These are phyloP conservation scores for Trissolcus basalis DNA, from an alignment of 1,140 invertebrate species.

Conservation along the genomic window DNA sequence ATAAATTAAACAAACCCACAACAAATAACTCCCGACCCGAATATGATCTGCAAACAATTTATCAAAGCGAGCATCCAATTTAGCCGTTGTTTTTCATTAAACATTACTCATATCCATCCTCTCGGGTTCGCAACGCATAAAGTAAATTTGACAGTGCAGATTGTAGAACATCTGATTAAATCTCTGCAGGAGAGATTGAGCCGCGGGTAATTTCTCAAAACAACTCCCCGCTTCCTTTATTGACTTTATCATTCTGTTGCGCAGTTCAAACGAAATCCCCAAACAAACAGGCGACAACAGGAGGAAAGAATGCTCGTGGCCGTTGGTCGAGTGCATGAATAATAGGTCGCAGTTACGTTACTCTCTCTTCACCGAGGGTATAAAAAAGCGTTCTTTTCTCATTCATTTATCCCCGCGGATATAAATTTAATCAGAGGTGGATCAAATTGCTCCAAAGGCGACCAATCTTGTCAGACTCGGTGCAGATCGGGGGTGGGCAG, in stretches of 20 bases:
- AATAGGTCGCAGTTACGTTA: slow-evolving; percentile 5
- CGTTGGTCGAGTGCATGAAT: slow-evolving; percentile 14
- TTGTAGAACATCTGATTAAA: slow-evolving; percentile 37
- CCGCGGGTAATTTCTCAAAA: slow-evolving; percentile 25
- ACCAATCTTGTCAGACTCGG: slow-evolving; percentile 31
- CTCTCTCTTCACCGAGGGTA: slow-evolving; percentile 10
- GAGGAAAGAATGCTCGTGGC: slow-evolving; percentile 10
- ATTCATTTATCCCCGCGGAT: slow-evolving; percentile 42
- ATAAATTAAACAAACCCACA: no score
- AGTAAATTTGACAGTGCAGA: slow-evolving; percentile 26
- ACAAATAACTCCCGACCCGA: no score
- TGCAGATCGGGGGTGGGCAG: not conserved
- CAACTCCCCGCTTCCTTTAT: slow-evolving; percentile 11
- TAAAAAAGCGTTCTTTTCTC: slow-evolving; percentile 1
- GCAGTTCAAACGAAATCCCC: slow-evolving; percentile 19
- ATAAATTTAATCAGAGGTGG: slow-evolving; percentile 50
- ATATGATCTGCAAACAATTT: slow-evolving; percentile 1
- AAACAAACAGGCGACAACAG: slow-evolving; percentile 25
- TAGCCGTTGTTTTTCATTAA: slow-evolving; percentile 7
- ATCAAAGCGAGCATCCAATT: slow-evolving; percentile 3
- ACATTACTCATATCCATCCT: slow-evolving; percentile 17
- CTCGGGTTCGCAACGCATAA: slow-evolving; percentile 3
- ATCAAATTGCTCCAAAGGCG: slow-evolving; percentile 44
- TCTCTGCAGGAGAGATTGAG: not conserved
- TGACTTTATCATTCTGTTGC: slow-evolving; percentile 26